Evolutionary conservation across 2,888 invertebrate genomes (phyloP).

Genomic region (Stenoptilia bipunctidactyla): DNA sequence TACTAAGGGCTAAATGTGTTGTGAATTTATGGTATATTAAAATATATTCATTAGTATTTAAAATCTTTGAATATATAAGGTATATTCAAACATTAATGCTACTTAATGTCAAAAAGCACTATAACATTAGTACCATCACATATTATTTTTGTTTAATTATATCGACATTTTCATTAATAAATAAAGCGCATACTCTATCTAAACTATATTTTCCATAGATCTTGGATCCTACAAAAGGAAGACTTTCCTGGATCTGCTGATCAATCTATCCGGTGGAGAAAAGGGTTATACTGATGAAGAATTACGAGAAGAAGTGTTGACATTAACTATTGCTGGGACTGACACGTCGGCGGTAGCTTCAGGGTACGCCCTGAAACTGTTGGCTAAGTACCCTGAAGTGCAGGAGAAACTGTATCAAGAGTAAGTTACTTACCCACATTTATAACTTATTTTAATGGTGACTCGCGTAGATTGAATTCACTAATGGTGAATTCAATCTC

Average conservation of each 20-base stretch:
- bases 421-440: no score
- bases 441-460: no score
- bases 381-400: constrained; percentile 53
- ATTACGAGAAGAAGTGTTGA: constrained; percentile 69
- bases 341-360: constrained; percentile 59
- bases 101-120: no score
- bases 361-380: constrained; percentile 47
- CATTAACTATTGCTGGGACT: constrained; percentile 68
- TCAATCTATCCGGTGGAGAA: constrained; percentile 57
- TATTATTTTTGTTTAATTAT: no score
- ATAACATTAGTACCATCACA: no score
- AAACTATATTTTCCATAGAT: constrained; percentile 21
- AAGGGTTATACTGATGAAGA: constrained; percentile 63
- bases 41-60: no score
- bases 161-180: background rate
- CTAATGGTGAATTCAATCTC: no score
- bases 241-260: constrained; percentile 68
- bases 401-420: constrained; percentile 57
- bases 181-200: background rate
- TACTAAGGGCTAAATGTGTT: no score
- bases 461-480: no score
- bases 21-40: no score
- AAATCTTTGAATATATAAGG: no score
- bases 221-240: constrained; percentile 40
- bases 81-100: constrained; percentile 2